These are phyloP conservation scores for Balearica regulorum DNA, from an alignment of 2,797 vertebrate species.

Conservation along the genomic window DNA sequence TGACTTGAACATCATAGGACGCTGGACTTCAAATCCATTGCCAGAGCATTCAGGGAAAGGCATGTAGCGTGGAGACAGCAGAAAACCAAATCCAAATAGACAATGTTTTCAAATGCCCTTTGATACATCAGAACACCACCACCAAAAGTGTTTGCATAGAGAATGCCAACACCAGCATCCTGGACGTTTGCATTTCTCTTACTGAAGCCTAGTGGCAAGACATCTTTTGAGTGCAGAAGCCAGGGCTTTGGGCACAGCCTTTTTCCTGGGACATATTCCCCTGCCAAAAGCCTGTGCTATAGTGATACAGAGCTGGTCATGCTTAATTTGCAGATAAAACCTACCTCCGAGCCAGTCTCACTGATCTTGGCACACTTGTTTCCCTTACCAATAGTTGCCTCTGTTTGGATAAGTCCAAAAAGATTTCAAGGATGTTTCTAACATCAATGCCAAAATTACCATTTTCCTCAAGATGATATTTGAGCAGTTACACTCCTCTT, in stretches of 20 bases:
- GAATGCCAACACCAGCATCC: neutral
- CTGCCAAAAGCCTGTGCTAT: neutral
- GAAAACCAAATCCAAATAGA: neutral
- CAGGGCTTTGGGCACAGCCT: neutral
- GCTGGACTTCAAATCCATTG: neutral
- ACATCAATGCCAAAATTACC: neutral
- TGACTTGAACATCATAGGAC: neutral
- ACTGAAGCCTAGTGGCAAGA: neutral
- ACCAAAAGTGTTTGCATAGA: neutral
- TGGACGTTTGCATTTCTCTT: neutral
- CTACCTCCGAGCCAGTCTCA: neutral
- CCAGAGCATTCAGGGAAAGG: neutral
- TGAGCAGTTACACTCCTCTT: neutral
- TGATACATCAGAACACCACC: neutral
- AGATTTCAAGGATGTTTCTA: neutral
- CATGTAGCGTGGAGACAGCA: neutral
- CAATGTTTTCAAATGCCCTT: neutral
- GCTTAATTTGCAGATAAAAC: neutral
- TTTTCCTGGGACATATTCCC: neutral
- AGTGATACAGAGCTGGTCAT: neutral
- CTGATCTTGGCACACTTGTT: neutral
- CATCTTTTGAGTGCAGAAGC: neutral
- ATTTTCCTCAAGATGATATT: neutral
- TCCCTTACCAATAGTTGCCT: neutral
- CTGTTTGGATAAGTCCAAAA: neutral